Evolutionary conservation across 2,113 vertebrate genomes (phyloP), one percentile per base, ranked within the genome.

Genomic region (Oryzias celebensis): DNA sequence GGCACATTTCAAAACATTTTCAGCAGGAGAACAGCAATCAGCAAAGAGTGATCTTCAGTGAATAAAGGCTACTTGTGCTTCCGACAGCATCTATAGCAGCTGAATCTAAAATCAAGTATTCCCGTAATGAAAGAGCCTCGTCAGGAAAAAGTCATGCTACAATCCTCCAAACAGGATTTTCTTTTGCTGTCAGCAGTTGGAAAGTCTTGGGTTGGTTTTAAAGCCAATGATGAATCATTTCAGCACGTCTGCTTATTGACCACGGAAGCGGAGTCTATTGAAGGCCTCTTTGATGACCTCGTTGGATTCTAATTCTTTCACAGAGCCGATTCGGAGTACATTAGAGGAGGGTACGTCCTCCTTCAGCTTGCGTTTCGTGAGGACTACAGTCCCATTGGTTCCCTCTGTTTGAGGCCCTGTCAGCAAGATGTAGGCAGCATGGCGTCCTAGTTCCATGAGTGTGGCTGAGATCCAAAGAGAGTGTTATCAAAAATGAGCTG

Each of bases 391-490:
- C 14, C 93, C 92, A 0, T 87, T 88, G 0, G 28, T 23, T 12
- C 84, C 72, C 0, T 73, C 4, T 5, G 50, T 45, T 0, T 51
- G 55, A 0, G 93, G 92, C 2, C 94, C 94, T 0, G 73, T 92
- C 80, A 99, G 83, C 57, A 95, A 65, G 70, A 99, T 62, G 4
- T 92, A 96, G 85, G 93, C 94, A n/a, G 96, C 96, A 0, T 99
- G 96, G 5, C 93, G 94, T 58, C 93, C 94, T 0, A 71, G 89
- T 86, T 98, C 96, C 2, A 99, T 84, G 68, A 98, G 87, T 1
- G 82, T 77, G 3, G 86, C 95, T 98, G 74, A 2, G 71, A 81
- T 0, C 77, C 7, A 69, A 58, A 73, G 41, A 52, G 4, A 71
- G 4, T 60, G 24, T 58, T 36, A 58, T 14, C 17, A 43, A 68